phyloP scores from a whole-genome alignment of 2,888 invertebrate species.

The Myopa testacea region DNA sequence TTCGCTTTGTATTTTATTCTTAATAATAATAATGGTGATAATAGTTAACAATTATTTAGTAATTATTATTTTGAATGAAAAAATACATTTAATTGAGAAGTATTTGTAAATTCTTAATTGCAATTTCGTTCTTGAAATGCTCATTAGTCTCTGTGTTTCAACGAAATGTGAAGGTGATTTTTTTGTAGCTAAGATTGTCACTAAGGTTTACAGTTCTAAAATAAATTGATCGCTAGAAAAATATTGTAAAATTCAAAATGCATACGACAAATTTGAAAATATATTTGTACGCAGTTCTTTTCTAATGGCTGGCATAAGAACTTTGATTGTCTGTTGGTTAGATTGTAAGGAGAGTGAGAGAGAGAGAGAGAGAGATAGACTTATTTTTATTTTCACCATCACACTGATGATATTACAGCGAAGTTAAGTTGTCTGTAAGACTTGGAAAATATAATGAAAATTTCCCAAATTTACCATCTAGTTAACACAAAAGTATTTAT shows the following conservation, averaged over 20 bases:
- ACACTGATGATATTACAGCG: background rate
- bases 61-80: background rate
- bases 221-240: background rate
- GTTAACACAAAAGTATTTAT: conserved; percentile 40
- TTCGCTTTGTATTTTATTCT: background rate
- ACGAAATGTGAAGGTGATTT: background rate
- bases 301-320: conserved; percentile 48
- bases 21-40: too few relatives aligned
- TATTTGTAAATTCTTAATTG: background rate
- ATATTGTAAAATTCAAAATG: background rate
- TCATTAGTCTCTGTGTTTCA: too few relatives aligned
- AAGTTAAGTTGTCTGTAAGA: conserved; percentile 13
- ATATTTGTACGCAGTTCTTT: background rate
- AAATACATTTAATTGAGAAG: background rate
- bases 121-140: too few relatives aligned
- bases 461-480: conserved; percentile 8
- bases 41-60: background rate
- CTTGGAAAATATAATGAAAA: conserved; percentile 25
- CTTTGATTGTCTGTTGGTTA: conserved; percentile 58
- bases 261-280: conserved; percentile 1
- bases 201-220: conserved; percentile 1
- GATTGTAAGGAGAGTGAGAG: background rate
- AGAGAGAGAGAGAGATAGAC: too few relatives aligned
- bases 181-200: conserved; percentile 20
- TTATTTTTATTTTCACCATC: too few relatives aligned